phyloP scores from a whole-genome alignment of 2,888 invertebrate species.

The Trichopria drosophilae region DNA sequence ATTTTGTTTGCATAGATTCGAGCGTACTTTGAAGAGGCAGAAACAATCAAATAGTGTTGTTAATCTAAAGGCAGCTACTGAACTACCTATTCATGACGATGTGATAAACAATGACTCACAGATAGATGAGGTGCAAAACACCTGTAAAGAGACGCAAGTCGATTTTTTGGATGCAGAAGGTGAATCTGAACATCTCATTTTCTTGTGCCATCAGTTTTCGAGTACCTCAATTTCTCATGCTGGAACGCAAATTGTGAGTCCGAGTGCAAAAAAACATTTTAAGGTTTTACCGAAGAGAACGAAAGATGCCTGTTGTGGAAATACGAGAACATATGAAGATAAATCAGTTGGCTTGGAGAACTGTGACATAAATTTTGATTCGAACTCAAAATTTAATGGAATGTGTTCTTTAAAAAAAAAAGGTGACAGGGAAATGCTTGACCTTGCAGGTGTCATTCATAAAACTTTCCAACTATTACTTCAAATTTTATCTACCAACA shows the following conservation, averaged over 20 bases:
- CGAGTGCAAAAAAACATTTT: no score
- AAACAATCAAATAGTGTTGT: not conserved
- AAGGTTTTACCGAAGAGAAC: no score
- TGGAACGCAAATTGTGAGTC: constrained; percentile 2
- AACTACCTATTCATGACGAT: not conserved
- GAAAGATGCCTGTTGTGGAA: no score
- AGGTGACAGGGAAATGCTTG: constrained; percentile 11
- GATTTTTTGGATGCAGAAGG: constrained; percentile 4
- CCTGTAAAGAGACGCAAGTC: constrained; percentile 7
- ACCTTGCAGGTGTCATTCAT: constrained; percentile 18
- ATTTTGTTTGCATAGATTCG: constrained; percentile 4
- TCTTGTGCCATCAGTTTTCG: constrained; percentile 1
- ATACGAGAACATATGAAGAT: no score
- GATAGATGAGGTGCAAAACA: not conserved
- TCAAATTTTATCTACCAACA: constrained; percentile 2
- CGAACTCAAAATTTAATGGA: no score
- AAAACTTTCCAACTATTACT: constrained; percentile 12
- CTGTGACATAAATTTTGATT: no score
- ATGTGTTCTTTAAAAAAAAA: no score
- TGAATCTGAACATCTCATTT: not conserved
- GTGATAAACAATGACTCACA: constrained; percentile 2
- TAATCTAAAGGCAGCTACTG: constrained; percentile 1
- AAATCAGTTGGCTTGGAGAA: no score
- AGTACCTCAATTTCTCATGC: not conserved
- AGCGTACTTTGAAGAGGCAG: constrained; percentile 6